Evolutionary conservation across 2,888 invertebrate species (phyloP), one percentile per base, ranked within the genome.

Genomic region (Brachylomia viminalis): DNA sequence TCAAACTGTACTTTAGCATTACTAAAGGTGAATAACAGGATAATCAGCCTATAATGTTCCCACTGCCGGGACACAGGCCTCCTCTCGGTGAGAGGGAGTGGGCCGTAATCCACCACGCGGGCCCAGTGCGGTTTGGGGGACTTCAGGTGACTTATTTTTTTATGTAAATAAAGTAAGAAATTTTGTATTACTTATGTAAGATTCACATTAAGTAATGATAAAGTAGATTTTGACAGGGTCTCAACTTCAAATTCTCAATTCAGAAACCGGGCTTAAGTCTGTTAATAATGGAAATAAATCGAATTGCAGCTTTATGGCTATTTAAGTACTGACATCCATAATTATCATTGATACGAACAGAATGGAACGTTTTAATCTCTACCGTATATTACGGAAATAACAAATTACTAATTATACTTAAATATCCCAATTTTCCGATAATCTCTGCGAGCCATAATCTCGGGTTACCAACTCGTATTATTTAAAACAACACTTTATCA

Each of bases 401-500:
- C 20, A 30, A 20, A 33, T n/a, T 33, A 27, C 20, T 13, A 23
- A 38, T 66, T 23, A 42, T n/a, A 33, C 47, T 70, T 5, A 56
- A 27, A 47, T 33, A 45, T n/a, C 15, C 5, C 45, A 11, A 47
- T 49, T 58, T 23, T n/a, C 2, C 1, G 0, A 47, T 47, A 38
- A 54, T 47, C 6, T 30, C 20, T 30, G 45, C 66, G 30, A 71
- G 17, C 42, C 30, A 45, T 45, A 20, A 45, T 54, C 69, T 54
- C 54, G 13, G 23, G 13, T 54, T 30, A 59, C 20, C 1, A 65
- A 27, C 45, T 27, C 20, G 1, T 1, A 45, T 47, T 47, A 30
- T 47, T 27, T 45, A 3, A 49, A 49, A 49, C 80, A 80, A 45
- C 27, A 42, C 58, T 83, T 66, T 49, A 72, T 77, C 73, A 80